These are phyloP conservation scores for Papilio gigon DNA, from an alignment of 2,888 invertebrate genomes.

Conservation along the genomic window DNA sequence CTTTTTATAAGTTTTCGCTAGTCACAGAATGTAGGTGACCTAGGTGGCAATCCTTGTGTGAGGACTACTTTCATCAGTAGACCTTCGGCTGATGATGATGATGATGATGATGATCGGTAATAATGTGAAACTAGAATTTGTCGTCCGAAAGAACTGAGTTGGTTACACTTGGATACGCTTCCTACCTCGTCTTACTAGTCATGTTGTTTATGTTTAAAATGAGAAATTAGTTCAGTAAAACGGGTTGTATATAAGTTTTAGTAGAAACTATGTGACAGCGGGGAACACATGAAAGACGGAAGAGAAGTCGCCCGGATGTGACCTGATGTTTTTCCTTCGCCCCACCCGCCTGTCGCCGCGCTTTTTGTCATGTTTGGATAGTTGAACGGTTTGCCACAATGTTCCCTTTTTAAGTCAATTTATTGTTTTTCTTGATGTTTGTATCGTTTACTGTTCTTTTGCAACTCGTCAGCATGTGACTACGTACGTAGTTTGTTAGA, in stretches of 20 bases:
- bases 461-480: conserved; percentile 29
- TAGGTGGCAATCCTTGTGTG: too few relatives aligned
- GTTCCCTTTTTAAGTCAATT: conserved; percentile 34
- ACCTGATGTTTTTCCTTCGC: conserved; percentile 40
- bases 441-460: conserved; percentile 1
- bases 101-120: too few relatives aligned
- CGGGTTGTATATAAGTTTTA: conserved; percentile 19
- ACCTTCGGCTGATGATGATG: too few relatives aligned
- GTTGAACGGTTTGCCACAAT: conserved; percentile 33
- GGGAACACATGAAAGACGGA: conserved; percentile 34
- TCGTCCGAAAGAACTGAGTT: too few relatives aligned
- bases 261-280: conserved; percentile 30
- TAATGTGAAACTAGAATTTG: too few relatives aligned
- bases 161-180: too few relatives aligned
- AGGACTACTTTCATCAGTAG: too few relatives aligned
- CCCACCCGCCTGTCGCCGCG: conserved; percentile 33
- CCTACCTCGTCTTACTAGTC: too few relatives aligned
- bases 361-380: conserved; percentile 36
- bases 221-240: not conserved
- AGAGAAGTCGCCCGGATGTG: conserved; percentile 28
- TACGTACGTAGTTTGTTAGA: too few relatives aligned
- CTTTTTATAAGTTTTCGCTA: too few relatives aligned
- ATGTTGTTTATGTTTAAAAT: too few relatives aligned
- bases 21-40: too few relatives aligned
- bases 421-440: conserved; percentile 20